phyloP scores from a whole-genome alignment of 2,888 invertebrate genomes.

The Prenolepis imparis region DNA sequence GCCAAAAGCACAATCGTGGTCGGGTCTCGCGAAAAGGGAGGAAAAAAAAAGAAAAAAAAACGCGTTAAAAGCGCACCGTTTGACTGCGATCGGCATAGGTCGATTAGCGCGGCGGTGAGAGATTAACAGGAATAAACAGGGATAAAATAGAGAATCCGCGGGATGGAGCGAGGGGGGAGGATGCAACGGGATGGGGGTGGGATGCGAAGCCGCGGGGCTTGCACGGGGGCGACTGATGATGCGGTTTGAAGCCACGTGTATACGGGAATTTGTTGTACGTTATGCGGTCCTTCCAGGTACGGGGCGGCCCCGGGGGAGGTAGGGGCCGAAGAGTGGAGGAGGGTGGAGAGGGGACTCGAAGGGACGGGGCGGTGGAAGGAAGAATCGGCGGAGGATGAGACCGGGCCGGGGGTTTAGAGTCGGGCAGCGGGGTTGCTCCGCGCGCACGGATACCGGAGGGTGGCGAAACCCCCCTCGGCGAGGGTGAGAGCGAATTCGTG shows the following conservation, averaged over 20 bases:
- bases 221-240: constrained; percentile 56
- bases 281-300: constrained; percentile 58
- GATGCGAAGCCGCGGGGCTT: constrained; percentile 21
- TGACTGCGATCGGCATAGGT: constrained; percentile 50
- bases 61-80: constrained; percentile 78
- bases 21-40: constrained; percentile 65
- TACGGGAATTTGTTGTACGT: constrained; percentile 74
- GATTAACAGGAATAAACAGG: constrained; percentile 46
- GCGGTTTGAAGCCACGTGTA: constrained; percentile 65
- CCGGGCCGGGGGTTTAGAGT: constrained; percentile 68
- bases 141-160: constrained; percentile 30
- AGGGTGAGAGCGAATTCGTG: constrained; percentile 78
- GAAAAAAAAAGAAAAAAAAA: constrained; percentile 62
- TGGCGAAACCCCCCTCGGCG: constrained; percentile 58
- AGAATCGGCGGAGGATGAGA: constrained; percentile 63
- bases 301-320: constrained; percentile 26
- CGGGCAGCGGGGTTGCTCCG: constrained; percentile 53
- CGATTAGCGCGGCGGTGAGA: constrained; percentile 27
- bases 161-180: constrained; percentile 3
- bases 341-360: background rate
- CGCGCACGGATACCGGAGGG: constrained; percentile 40
- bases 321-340: background rate
- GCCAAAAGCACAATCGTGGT: constrained; percentile 80
- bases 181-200: background rate
- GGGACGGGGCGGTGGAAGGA: constrained; percentile 44